phyloP scores from a whole-genome alignment of 2,113 vertebrate genomes.

The Peromyscus leucopus region DNA sequence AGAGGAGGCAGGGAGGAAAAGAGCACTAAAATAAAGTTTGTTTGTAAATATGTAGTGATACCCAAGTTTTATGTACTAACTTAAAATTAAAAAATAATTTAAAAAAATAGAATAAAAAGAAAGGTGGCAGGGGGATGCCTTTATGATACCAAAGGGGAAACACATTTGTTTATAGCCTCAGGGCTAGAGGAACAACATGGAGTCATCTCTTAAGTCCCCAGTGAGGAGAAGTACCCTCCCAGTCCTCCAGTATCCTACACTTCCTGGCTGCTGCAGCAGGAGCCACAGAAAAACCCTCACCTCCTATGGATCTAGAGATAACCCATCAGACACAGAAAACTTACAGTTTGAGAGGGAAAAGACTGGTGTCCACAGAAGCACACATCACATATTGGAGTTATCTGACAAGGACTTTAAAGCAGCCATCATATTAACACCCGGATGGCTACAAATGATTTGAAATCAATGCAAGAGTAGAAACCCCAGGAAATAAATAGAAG shows the following conservation, averaged over 20 bases:
- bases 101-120: neutral
- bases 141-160: neutral
- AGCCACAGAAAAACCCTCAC: neutral
- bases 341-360: slow-evolving; percentile 2
- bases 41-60: neutral
- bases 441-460: neutral
- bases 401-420: neutral
- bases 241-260: neutral
- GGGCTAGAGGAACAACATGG: neutral
- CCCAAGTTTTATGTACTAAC: neutral
- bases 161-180: neutral
- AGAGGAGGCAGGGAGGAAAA: neutral
- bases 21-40: neutral
- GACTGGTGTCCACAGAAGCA: neutral
- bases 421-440: neutral
- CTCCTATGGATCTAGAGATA: neutral
- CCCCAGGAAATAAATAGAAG: neutral
- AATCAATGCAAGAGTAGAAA: slow-evolving; percentile 2
- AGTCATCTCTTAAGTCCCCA: neutral
- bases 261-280: neutral
- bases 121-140: neutral
- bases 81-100: neutral
- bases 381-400: neutral
- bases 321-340: neutral
- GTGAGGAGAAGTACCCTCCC: neutral